phyloP scores from a whole-genome alignment of 2,113 vertebrate species.

The Prochilodus magdalenae region DNA sequence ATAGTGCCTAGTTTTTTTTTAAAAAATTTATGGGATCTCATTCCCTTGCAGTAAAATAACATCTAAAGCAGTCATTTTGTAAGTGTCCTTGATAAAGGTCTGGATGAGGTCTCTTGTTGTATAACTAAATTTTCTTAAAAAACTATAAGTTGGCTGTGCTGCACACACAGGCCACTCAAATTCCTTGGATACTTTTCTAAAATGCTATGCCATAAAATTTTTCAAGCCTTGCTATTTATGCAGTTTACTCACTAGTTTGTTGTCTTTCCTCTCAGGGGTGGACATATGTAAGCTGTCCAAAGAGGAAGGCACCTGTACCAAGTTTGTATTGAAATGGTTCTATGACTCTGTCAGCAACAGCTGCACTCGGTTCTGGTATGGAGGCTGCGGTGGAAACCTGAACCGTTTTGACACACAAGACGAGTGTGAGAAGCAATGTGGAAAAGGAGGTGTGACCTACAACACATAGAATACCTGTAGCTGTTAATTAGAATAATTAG shows the following conservation, averaged over 20 bases:
- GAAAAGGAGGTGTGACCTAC: slow-evolving; percentile 78
- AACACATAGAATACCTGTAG: background rate
- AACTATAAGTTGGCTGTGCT: background rate
- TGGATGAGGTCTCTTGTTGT: background rate
- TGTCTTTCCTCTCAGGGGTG: background rate
- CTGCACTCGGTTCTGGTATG: slow-evolving; percentile 93
- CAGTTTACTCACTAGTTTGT: too few relatives aligned
- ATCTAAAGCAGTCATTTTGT: too few relatives aligned
- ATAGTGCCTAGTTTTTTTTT: too few relatives aligned
- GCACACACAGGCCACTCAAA: too few relatives aligned
- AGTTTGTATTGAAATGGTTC: slow-evolving; percentile 88
- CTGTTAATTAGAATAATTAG: too few relatives aligned
- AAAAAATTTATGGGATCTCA: too few relatives aligned
- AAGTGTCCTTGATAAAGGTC: background rate
- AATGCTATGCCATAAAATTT: too few relatives aligned
- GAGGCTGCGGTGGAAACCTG: slow-evolving; percentile 89
- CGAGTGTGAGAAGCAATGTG: slow-evolving; percentile 87
- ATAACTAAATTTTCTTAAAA: slow-evolving; percentile 11
- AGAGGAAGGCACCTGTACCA: slow-evolving; percentile 83
- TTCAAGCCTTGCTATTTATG: background rate
- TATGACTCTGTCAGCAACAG: slow-evolving; percentile 76
- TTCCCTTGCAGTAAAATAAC: too few relatives aligned
- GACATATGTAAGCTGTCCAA: slow-evolving; percentile 85
- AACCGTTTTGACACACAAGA: slow-evolving; percentile 88
- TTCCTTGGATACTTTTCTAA: background rate